Evolutionary conservation across 1,140 invertebrate genomes (phyloP).

Genomic region (Forficula auricularia): DNA sequence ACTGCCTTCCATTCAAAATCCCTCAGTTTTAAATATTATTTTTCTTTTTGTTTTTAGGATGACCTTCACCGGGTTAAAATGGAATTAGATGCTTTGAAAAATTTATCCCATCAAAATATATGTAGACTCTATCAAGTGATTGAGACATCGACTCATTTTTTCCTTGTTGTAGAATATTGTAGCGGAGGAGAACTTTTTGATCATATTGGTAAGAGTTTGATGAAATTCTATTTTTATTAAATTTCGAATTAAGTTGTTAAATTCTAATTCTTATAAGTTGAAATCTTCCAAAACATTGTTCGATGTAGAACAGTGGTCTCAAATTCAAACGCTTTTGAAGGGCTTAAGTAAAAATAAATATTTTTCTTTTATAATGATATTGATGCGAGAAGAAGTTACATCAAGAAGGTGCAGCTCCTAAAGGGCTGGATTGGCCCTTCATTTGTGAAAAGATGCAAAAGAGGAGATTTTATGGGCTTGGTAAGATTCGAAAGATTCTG

Average conservation of each 20-base stretch:
- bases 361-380: too few species aligned
- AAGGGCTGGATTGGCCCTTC: too few species aligned
- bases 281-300: constrained; percentile 7
- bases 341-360: too few species aligned
- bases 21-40: too few species aligned
- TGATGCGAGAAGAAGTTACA: too few species aligned
- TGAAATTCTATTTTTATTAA: constrained; percentile 4
- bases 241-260: constrained; percentile 13
- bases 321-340: too few species aligned
- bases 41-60: constrained; percentile 32
- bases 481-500: too few species aligned
- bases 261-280: constrained; percentile 1
- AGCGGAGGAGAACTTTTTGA: constrained; percentile 71
- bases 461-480: too few species aligned
- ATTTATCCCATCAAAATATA: constrained; percentile 62
- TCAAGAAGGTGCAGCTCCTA: too few species aligned
- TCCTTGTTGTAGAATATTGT: constrained; percentile 64
- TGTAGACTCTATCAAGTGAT: constrained; percentile 70
- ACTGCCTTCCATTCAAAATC: too few species aligned
- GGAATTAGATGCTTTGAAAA: constrained; percentile 67
- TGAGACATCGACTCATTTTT: constrained; percentile 52
- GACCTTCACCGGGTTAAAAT: constrained; percentile 60
- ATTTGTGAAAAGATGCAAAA: too few species aligned
- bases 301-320: too few species aligned
- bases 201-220: constrained; percentile 44